Evolutionary conservation across 2,797 vertebrate species (phyloP).

Genomic region (Dallia pectoralis): DNA sequence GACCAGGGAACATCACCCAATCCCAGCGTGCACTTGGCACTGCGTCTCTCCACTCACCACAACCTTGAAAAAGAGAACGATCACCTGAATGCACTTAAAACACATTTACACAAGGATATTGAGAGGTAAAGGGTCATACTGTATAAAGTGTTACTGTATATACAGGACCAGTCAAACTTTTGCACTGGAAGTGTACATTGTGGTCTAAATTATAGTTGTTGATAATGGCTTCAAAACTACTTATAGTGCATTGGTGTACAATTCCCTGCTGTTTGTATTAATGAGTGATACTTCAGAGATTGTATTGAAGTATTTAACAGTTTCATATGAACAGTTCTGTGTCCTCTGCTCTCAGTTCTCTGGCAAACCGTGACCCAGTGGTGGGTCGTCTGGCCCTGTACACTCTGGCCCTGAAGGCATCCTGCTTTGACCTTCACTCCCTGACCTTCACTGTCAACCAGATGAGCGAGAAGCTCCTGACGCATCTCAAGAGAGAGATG

Average conservation of each 20-base stretch:
- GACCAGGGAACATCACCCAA: constrained; percentile 65
- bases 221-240: not conserved
- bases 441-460: constrained; percentile 56
- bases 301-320: not conserved
- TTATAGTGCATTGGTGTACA: not conserved
- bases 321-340: not conserved
- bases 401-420: constrained; percentile 80
- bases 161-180: no score
- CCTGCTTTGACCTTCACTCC: constrained; percentile 72
- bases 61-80: constrained; percentile 66
- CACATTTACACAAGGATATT: constrained; percentile 65
- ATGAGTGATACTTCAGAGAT: not conserved
- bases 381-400: constrained; percentile 83
- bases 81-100: constrained; percentile 77
- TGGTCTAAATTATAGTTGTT: not conserved
- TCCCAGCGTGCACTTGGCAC: constrained; percentile 85
- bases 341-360: constrained; percentile 54
- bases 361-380: constrained; percentile 52
- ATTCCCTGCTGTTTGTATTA: not conserved
- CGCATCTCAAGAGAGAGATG: constrained; percentile 82
- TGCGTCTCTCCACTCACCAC: constrained; percentile 82
- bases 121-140: constrained; percentile 65
- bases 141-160: not conserved
- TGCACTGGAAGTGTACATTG: not conserved
- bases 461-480: constrained; percentile 69